Evolutionary conservation across 2,888 invertebrate genomes (phyloP).

Genomic region (Mesoligia furuncula): DNA sequence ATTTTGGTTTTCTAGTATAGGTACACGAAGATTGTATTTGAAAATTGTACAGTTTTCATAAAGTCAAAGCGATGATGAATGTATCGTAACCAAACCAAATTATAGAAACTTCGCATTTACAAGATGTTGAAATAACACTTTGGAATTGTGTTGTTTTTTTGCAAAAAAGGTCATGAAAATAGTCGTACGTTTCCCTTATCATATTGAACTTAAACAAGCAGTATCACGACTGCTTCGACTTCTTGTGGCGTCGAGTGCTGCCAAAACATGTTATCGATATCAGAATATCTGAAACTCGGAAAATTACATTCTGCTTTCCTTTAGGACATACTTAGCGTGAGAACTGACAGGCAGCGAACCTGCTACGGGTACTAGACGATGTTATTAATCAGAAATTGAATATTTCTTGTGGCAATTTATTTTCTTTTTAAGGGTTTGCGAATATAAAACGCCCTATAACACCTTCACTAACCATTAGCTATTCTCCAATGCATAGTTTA

Average conservation of each 20-base stretch:
- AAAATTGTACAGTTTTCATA: neutral
- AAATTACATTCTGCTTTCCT: constrained; percentile 23
- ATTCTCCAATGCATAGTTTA: neutral
- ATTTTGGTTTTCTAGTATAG: neutral
- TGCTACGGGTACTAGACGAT: neutral
- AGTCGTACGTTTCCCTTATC: neutral
- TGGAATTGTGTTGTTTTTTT: neutral
- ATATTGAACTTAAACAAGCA: constrained; percentile 9
- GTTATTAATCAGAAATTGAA: neutral
- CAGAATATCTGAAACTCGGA: constrained; percentile 4
- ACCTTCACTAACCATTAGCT: neutral
- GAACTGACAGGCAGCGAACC: neutral
- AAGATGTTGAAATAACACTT: neutral
- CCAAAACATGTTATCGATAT: constrained; percentile 28
- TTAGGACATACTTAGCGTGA: constrained; percentile 11
- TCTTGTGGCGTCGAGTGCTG: neutral
- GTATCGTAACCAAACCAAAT: neutral
- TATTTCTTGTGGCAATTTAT: constrained; percentile 13
- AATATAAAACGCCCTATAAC: neutral
- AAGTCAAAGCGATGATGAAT: neutral
- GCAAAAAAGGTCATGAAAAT: neutral
- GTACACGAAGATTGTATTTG: neutral
- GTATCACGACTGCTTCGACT: neutral
- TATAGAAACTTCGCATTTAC: neutral
- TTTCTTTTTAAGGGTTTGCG: neutral